Conservation (phyloP, 2,888 invertebrate species). For the Drosophila mercatorum region DNA sequence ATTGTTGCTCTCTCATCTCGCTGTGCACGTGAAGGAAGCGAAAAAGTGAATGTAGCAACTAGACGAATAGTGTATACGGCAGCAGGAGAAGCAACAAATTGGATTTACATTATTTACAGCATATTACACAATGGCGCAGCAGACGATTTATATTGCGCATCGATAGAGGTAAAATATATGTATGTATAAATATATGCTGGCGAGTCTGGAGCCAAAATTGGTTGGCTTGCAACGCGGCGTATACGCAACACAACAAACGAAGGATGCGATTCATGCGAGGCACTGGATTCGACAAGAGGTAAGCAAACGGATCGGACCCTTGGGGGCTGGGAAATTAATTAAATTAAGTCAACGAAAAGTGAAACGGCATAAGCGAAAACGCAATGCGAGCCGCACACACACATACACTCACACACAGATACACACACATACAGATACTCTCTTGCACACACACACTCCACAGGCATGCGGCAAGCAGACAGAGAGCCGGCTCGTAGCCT, state of each 20-base stretch:
- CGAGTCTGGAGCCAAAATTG: conserved; percentile 19
- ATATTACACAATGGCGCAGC: conserved; percentile 55
- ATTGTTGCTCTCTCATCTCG: background rate
- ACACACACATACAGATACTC: conserved; percentile 8
- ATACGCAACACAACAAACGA: conserved; percentile 63
- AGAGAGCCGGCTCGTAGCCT: conserved; percentile 15
- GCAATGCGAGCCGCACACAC: conserved; percentile 30
- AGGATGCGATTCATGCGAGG: conserved; percentile 27
- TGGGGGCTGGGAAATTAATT: conserved; percentile 76
- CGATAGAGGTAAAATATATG: conserved; percentile 31
- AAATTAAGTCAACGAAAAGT: conserved; percentile 80
- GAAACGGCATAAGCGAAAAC: conserved; percentile 72
- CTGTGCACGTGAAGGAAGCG: background rate
- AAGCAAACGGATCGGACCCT: conserved; percentile 66
- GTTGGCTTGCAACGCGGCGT: conserved; percentile 61
- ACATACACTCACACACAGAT: conserved; percentile 20
- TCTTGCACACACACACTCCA: conserved; percentile 10
- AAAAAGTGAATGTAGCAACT: background rate
- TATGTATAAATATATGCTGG: conserved; percentile 19
- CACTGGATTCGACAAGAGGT: conserved; percentile 7
- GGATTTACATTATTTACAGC: conserved; percentile 79
- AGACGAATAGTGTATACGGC: conserved; percentile 33
- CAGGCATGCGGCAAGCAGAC: conserved; percentile 6
- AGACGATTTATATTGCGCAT: conserved; percentile 29
- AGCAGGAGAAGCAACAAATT: conserved; percentile 55